A percentile compares a stretch with the other conserved stretches of the same genome.
These are phyloP conservation scores for Actinia equina DNA, from an alignment of 64 coral and sea anemone genomes.

Conservation along the genomic window DNA sequence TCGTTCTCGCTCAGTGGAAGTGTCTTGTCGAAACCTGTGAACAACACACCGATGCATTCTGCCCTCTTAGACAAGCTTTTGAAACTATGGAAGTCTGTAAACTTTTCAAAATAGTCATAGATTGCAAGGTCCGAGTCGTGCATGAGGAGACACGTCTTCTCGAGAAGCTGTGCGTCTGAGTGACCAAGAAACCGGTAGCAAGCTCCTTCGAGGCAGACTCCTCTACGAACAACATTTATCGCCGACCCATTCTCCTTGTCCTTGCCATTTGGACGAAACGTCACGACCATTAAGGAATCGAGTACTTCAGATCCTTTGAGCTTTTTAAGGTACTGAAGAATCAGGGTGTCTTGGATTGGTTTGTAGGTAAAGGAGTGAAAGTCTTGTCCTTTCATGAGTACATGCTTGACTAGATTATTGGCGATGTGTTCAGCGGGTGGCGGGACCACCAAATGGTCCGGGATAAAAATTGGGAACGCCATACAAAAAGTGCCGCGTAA, in stretches of 20 bases:
- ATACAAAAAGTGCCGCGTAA: neutral
- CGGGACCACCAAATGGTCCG: constrained; percentile 19
- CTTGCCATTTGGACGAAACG: neutral
- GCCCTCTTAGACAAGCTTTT: constrained; percentile 32
- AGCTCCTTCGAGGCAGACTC: constrained; percentile 13
- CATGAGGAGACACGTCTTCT: constrained; percentile 64
- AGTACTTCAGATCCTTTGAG: neutral
- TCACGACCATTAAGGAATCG: neutral
- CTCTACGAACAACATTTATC: neutral
- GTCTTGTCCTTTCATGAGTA: neutral
- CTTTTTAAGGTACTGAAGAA: constrained; percentile 3
- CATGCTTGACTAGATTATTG: constrained; percentile 5
- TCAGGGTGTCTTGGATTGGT: neutral
- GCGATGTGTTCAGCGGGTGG: neutral
- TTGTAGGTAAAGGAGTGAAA: neutral
- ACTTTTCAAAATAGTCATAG: constrained; percentile 47
- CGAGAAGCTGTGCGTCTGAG: constrained; percentile 36
- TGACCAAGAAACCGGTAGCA: constrained; percentile 38
- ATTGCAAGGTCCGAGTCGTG: constrained; percentile 37
- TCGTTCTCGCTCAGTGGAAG: constrained; percentile 33
- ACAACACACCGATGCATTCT: constrained; percentile 47
- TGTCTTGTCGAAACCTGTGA: constrained; percentile 37
- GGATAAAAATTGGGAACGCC: constrained; percentile 10
- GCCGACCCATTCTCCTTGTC: neutral
- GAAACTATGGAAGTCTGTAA: constrained; percentile 55